A percentile compares a stretch with the other conserved stretches of the same genome.
These are phyloP conservation scores for Battus philenor DNA, from an alignment of 1,140 invertebrate genomes.

Conservation along the genomic window DNA sequence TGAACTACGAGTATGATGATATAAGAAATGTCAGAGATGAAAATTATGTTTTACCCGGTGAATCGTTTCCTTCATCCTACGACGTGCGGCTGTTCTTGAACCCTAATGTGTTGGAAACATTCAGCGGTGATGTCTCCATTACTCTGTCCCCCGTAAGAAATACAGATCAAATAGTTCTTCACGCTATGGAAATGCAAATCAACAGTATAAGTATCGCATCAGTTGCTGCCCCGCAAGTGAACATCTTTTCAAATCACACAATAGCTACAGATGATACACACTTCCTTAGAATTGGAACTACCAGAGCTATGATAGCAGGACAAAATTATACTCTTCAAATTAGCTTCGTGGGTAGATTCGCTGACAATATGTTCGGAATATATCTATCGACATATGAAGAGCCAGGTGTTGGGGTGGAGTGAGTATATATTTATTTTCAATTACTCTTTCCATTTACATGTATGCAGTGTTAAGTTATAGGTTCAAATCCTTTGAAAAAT, in stretches of 20 bases:
- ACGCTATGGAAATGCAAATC: slow-evolving; percentile 64
- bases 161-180: slow-evolving; percentile 72
- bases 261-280: slow-evolving; percentile 50
- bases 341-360: slow-evolving; percentile 39
- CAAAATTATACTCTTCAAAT: slow-evolving; percentile 44
- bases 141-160: slow-evolving; percentile 51
- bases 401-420: slow-evolving; percentile 28
- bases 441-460: too few species aligned
- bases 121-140: slow-evolving; percentile 79
- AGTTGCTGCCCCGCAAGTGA: slow-evolving; percentile 15
- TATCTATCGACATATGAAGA: slow-evolving; percentile 57
- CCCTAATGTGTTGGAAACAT: slow-evolving; percentile 72
- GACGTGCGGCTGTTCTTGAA: slow-evolving; percentile 79
- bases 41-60: slow-evolving; percentile 76
- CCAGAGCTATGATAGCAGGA: slow-evolving; percentile 15
- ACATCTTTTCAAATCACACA: slow-evolving; percentile 28
- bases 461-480: too few species aligned
- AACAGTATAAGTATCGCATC: slow-evolving; percentile 26
- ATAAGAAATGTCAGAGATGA: slow-evolving; percentile 24
- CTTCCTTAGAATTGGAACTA: slow-evolving; percentile 46
- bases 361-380: slow-evolving; percentile 61
- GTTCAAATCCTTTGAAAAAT: too few species aligned
- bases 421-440: too few species aligned
- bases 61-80: slow-evolving; percentile 79
- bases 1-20: slow-evolving; percentile 19